A percentile compares a stretch with the other conserved stretches of the same genome.
Conservation (phyloP, 1,140 invertebrate species). For the Lerema accius region DNA sequence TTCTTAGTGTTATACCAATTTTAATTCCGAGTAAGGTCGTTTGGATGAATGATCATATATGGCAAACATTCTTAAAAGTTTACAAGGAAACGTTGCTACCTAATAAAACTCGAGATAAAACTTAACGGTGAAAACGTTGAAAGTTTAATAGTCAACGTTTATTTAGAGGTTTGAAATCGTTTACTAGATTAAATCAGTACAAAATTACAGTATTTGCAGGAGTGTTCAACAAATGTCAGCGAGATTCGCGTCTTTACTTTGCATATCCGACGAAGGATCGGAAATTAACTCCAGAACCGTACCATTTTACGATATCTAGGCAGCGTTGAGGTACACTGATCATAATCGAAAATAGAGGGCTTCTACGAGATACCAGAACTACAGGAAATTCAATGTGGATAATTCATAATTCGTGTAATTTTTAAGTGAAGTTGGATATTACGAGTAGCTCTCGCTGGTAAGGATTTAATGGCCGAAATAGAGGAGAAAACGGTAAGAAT, state of each 20-base stretch:
- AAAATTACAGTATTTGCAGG: conserved; percentile 24
- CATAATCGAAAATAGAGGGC: conserved; percentile 27
- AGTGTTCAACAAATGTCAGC: conserved; percentile 22
- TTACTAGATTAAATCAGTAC: conserved; percentile 17
- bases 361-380: conserved; percentile 7
- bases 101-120: no score
- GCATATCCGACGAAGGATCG: conserved; percentile 23
- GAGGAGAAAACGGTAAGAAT: background rate
- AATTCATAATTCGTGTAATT: conserved; percentile 26
- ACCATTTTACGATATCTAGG: conserved; percentile 29
- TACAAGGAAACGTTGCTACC: no score
- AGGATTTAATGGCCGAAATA: background rate
- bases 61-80: no score
- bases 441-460: background rate
- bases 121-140: background rate
- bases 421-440: background rate
- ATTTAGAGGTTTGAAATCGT: background rate
- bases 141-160: background rate
- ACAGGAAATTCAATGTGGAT: conserved; percentile 23
- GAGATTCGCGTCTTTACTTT: conserved; percentile 24
- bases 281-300: conserved; percentile 20
- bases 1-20: no score
- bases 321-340: conserved; percentile 16
- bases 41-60: no score
- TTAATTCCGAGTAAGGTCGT: no score